phyloP scores from a whole-genome alignment of 2,888 invertebrate genomes.

The Clepsis dumicolana region DNA sequence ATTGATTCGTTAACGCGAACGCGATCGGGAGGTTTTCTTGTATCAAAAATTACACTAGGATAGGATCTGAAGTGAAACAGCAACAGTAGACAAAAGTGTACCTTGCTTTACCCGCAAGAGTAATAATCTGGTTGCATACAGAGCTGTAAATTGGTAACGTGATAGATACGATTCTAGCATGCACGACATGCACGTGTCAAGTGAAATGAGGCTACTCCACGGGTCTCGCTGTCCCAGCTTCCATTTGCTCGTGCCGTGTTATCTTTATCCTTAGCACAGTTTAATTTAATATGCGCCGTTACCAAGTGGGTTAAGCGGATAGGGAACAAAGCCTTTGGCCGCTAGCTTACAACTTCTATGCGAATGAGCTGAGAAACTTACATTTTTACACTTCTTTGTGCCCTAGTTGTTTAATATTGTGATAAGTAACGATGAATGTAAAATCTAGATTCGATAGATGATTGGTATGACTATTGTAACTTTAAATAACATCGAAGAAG shows the following conservation, averaged over 20 bases:
- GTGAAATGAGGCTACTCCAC: conserved; percentile 47
- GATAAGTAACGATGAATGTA: conserved; percentile 5
- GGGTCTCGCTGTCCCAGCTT: conserved; percentile 54
- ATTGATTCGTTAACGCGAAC: no score
- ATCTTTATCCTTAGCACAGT: conserved; percentile 73
- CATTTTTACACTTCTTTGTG: conserved; percentile 32
- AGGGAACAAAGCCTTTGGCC: conserved; percentile 51
- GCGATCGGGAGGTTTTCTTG: no score
- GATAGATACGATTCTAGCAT: no score
- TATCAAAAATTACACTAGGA: no score
- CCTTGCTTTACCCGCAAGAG: no score
- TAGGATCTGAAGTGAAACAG: no score
- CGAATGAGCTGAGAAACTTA: conserved; percentile 29
- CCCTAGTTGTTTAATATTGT: conserved; percentile 20
- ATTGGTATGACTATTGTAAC: neutral
- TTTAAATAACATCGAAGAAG: no score
- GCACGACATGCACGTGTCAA: no score
- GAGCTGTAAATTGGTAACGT: no score
- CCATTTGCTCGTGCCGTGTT: conserved; percentile 69
- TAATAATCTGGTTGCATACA: no score
- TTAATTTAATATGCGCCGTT: conserved; percentile 75
- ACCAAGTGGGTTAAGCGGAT: conserved; percentile 65
- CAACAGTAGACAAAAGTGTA: no score
- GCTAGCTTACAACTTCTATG: conserved; percentile 43
- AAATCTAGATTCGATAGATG: conserved; percentile 8